Evolutionary conservation across 2,113 vertebrate species (phyloP).

Genomic region (Panthera uncia): DNA sequence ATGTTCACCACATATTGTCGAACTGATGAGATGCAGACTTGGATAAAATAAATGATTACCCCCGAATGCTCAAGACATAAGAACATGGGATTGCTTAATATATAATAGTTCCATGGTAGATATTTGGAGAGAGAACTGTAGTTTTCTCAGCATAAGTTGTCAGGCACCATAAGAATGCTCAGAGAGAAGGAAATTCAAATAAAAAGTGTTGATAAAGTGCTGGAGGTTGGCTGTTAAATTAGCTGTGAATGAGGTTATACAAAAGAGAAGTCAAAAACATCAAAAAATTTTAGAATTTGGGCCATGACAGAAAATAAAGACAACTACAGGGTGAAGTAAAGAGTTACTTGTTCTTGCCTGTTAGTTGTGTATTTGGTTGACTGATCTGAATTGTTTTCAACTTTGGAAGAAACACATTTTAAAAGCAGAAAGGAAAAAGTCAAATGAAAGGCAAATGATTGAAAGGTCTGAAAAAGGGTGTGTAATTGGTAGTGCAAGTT

Average conservation of each 20-base stretch:
- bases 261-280: neutral
- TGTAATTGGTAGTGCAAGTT: neutral
- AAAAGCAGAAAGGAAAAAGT: neutral
- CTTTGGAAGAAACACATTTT: neutral
- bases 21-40: neutral
- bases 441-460: slow-evolving; percentile 18
- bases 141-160: neutral
- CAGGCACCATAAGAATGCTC: neutral
- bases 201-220: neutral
- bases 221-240: neutral
- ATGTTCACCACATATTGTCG: neutral
- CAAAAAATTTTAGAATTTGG: neutral
- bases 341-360: neutral
- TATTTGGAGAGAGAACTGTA: neutral
- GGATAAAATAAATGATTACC: neutral
- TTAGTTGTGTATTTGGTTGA: neutral
- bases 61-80: neutral
- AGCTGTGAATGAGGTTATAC: neutral
- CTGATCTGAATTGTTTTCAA: neutral
- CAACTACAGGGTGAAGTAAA: neutral
- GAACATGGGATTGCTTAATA: neutral
- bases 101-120: neutral
- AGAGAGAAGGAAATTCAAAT: neutral
- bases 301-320: neutral
- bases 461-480: neutral